Base-by-base conservation (phyloP, 2,797 vertebrate species). In the Parauchenoglanis punctatus region DNA sequence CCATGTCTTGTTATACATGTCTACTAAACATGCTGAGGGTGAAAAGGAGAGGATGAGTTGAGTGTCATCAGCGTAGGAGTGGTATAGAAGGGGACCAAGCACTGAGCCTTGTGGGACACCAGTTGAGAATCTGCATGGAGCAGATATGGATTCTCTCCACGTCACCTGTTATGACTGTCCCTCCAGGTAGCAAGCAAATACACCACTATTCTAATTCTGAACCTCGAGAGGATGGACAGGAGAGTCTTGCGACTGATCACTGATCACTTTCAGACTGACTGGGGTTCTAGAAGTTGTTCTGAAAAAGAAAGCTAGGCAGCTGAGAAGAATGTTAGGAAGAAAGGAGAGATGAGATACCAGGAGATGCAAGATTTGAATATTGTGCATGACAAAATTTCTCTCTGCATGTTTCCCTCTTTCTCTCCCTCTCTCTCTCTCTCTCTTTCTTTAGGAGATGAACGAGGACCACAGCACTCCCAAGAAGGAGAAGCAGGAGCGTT, bases 401-500 rank as follows among this genome's bases (percentile, higher is more conserved):
- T 25, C 10, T 15, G 35, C 12, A 13, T 78, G 2, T 76, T 52
- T 58, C 40, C 7, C 46, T 1, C 5, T 77, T 2, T 67, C n/a
- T 1, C 5, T 77, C 3, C 6, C 4, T n/a, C 44, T 7, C 44
- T 28, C 40, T 8, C 44, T 7, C 44, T 0, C 40, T 68, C 23
- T 1, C 6, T 78, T 1, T 11, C 3, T 23, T 17, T 93, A 99
- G 99, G 99, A 99, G 93, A 98, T 99, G 98, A 99, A 97, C 0
- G 99, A 99, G 94, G 98, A 99, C 95, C 98, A 99, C 92, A 99
- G 98, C 96, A 99, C 99, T 59, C 99, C 99, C 83, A 99, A 99
- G 96, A 99, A 99, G 91, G 99, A 99, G 95, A 99, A 99, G 93
- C 99, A 99, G 94, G 98, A 99, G 92, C 96, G 98, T 85, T 95